These are phyloP conservation scores for Mechanitis messenoides DNA, from an alignment of 2,888 invertebrate genomes.

Conservation along the genomic window DNA sequence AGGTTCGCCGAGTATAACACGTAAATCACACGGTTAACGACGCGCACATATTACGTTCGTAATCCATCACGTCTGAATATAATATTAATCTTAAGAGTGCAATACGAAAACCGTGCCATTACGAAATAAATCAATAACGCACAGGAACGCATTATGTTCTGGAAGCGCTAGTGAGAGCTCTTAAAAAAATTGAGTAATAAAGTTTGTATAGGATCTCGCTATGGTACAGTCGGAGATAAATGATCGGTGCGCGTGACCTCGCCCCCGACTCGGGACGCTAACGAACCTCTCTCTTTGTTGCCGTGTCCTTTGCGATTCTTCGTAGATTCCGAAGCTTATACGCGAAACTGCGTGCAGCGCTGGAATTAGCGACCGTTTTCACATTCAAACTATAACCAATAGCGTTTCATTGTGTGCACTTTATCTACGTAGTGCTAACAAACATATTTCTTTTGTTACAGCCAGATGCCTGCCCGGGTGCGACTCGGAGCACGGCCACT, in stretches of 20 bases:
- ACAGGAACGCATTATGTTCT: constrained; percentile 23
- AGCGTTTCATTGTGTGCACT: constrained; percentile 36
- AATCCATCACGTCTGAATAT: constrained; percentile 47
- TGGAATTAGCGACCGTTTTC: constrained; percentile 37
- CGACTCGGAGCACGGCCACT: constrained; percentile 92
- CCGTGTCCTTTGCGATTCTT: constrained; percentile 54
- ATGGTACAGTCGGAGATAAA: constrained; percentile 50
- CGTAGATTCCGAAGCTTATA: constrained; percentile 43
- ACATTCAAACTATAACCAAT: constrained; percentile 45
- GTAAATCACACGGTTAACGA: constrained; percentile 67
- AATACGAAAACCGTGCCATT: constrained; percentile 25
- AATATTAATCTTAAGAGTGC: constrained; percentile 42
- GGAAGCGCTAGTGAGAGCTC: constrained; percentile 14
- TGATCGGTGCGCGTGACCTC: constrained; percentile 59
- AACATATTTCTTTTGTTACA: constrained; percentile 78
- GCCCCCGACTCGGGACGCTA: constrained; percentile 57
- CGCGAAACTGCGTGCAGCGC: constrained; percentile 34
- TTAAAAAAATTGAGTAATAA: constrained; percentile 36
- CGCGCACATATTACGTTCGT: constrained; percentile 51
- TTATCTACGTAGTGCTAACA: constrained; percentile 58
- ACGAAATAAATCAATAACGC: constrained; percentile 22
- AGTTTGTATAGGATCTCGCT: constrained; percentile 39
- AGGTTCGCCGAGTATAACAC: constrained; percentile 53
- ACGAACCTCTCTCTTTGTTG: constrained; percentile 68
- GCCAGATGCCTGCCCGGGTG: constrained; percentile 96